A percentile compares a stretch with the other conserved stretches of the same genome.
Evolutionary conservation across 2,797 vertebrate genomes (phyloP).

Genomic region (Cirrhinus molitorella): DNA sequence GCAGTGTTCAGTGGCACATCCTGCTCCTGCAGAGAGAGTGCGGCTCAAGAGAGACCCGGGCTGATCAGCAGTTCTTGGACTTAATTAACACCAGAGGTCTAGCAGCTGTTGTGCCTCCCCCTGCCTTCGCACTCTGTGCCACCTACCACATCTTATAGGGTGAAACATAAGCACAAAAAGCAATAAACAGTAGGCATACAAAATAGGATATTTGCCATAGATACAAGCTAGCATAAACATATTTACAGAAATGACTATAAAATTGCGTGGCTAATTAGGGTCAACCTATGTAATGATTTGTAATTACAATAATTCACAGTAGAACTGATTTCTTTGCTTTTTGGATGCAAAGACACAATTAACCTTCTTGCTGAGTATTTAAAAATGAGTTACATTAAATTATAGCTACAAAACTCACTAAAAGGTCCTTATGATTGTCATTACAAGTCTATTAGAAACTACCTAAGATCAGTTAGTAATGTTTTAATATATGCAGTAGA

Average conservation of each 20-base stretch:
- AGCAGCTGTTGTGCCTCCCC: slow-evolving; percentile 35
- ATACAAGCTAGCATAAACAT: neutral
- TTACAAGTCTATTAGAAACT: neutral
- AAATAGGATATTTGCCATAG: neutral
- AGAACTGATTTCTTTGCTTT: neutral
- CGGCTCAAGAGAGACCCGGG: slow-evolving; percentile 40
- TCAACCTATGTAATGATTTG: neutral
- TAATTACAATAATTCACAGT: neutral
- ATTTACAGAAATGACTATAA: neutral
- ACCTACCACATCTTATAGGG: neutral
- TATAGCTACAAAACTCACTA: neutral
- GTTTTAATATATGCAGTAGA: neutral
- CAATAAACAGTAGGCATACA: neutral
- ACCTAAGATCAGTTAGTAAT: neutral
- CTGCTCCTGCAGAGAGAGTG: slow-evolving; percentile 63
- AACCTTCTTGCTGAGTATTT: neutral
- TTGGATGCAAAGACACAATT: neutral
- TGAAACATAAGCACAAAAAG: neutral
- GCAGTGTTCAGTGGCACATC: slow-evolving; percentile 67
- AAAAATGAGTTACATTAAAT: neutral
- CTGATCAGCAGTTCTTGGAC: slow-evolving; percentile 47
- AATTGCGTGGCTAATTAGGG: neutral
- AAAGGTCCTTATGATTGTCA: neutral
- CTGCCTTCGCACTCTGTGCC: neutral
- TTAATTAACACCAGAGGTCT: slow-evolving; percentile 48